Percentiles rank a stretch among this genome's conserved stretches.
phyloP scores from a whole-genome alignment of 2,113 vertebrate species.

The Xiphorhynchus elegans region DNA sequence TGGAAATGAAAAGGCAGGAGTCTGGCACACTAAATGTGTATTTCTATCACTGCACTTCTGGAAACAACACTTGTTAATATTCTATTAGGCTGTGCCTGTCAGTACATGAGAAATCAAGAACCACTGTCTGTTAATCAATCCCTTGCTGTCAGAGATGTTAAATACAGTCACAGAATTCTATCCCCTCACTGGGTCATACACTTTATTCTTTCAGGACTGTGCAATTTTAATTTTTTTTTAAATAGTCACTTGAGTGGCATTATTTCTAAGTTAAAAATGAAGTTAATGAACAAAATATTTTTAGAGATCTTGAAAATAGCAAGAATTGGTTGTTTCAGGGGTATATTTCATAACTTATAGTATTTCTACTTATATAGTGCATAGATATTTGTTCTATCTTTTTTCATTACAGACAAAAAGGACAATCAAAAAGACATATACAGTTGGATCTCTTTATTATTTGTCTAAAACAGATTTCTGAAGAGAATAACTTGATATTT shows the following conservation, averaged over 20 bases:
- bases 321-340: background rate
- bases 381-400: background rate
- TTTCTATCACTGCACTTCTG: slow-evolving; percentile 12
- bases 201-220: background rate
- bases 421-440: background rate
- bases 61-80: slow-evolving; percentile 16
- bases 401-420: background rate
- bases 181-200: background rate
- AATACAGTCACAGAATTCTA: background rate
- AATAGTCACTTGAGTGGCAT: background rate
- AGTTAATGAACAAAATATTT: background rate
- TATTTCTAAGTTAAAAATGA: slow-evolving; percentile 9
- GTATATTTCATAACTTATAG: background rate
- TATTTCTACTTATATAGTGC: background rate
- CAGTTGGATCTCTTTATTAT: background rate
- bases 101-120: slow-evolving; percentile 9
- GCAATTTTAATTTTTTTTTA: background rate
- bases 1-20: slow-evolving; percentile 10
- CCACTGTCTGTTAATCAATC: background rate
- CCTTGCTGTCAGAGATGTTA: background rate
- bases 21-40: background rate
- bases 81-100: background rate
- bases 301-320: background rate
- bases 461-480: background rate
- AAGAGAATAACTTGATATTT: background rate